Base-by-base conservation (phyloP, 2,797 vertebrate genomes). In the Oophaga sylvatica region DNA sequence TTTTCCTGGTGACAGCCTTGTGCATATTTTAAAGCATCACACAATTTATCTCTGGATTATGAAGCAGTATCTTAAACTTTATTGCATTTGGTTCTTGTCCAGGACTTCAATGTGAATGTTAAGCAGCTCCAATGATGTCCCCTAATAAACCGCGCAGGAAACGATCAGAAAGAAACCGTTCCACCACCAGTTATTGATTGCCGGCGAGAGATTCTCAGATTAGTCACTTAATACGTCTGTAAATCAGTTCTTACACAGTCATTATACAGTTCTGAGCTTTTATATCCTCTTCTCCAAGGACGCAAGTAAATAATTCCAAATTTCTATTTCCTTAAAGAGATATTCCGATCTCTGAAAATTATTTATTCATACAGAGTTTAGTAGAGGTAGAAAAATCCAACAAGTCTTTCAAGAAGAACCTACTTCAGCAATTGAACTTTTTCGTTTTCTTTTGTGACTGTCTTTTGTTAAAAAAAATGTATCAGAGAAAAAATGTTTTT, bases 151-250 rank as follows among this genome's bases (percentile, higher is more conserved):
- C 92, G 92, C 94, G 93, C 93, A 94, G 91, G 93, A 94, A 95
- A 94, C 94, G 93, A 95, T 94, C 94, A 92, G 93, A 94, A 95
- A 95, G 94, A 95, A 95, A 95, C 95, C 94, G 95, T 91, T 90
- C n/a, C n/a, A n/a, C 92, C 91, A 94, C 90, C 93, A 94, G 94
- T 95, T 96, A 95, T 87, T 92, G 93, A 95, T 73, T 94, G 94
- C 91, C 92, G 87, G 93, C 93, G 93, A 93, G 92, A 93, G 84
- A 86, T 41, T 78, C 92, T 41, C 92, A 91, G 93, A 93, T 92
- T 90, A 93, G 91, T 92, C 92, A 93, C 91, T 93, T 92, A 92
- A 95, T 95, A 95, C 95, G 94, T 94, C 95, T 94, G 93, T 93
- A 91, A 94, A 95, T 92, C 90, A 92, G 91, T 91, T 94, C 91